phyloP scores from a whole-genome alignment of 2,113 vertebrate species.

The Melanerpes aurifrons region DNA sequence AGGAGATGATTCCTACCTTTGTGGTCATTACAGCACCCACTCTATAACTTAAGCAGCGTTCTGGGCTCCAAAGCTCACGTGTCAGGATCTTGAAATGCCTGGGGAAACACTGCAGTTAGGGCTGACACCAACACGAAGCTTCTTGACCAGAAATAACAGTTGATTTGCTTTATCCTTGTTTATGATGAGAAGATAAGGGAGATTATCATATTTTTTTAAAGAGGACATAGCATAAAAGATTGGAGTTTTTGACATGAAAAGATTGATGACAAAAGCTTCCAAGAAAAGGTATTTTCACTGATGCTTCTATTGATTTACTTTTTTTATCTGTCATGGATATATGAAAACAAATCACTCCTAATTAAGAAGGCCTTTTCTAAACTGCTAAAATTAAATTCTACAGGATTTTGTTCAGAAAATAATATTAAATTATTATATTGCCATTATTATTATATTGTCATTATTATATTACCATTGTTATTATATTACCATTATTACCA shows the following conservation, averaged over 20 bases:
- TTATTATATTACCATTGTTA: too few relatives aligned
- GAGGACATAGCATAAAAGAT: neutral
- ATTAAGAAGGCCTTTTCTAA: neutral
- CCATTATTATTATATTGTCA: too few relatives aligned
- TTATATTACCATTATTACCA: too few relatives aligned
- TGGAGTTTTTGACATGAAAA: neutral
- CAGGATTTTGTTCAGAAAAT: neutral
- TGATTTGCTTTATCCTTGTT: neutral
- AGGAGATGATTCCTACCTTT: neutral
- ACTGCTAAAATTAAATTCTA: neutral
- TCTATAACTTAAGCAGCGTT: neutral
- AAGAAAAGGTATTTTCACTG: neutral
- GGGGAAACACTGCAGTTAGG: neutral
- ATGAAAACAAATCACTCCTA: neutral
- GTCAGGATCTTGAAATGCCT: neutral
- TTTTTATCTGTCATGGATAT: neutral
- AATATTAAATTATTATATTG: neutral
- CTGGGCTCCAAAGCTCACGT: neutral
- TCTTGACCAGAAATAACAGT: neutral
- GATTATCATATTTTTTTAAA: neutral
- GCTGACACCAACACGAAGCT: neutral
- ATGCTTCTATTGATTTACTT: neutral
- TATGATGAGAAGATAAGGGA: neutral
- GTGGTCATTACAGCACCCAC: neutral
- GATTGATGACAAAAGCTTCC: neutral